phyloP scores from a whole-genome alignment of 2,113 vertebrate genomes.

The Tetraodon nigroviridis region DNA sequence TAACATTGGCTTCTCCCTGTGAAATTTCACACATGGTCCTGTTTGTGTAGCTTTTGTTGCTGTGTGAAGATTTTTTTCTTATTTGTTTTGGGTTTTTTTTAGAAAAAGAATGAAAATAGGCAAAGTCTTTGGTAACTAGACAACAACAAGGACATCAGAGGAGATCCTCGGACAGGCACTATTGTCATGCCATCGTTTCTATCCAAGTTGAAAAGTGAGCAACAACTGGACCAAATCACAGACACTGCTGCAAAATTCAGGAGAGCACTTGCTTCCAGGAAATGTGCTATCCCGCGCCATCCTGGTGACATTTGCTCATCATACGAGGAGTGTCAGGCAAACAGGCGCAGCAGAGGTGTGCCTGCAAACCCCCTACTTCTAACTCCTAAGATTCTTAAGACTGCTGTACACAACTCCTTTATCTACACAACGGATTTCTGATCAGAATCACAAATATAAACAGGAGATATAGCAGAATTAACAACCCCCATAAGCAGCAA shows the following conservation, averaged over 20 bases:
- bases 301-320: slow-evolving; percentile 43
- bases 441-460: slow-evolving; percentile 64
- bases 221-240: slow-evolving; percentile 24
- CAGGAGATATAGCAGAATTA: slow-evolving; percentile 54
- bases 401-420: slow-evolving; percentile 49
- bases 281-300: slow-evolving; percentile 30
- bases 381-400: slow-evolving; percentile 29
- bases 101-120: slow-evolving; percentile 36
- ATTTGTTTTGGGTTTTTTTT: not conserved
- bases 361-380: slow-evolving; percentile 24
- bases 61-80: not conserved
- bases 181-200: slow-evolving; percentile 63
- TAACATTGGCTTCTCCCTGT: slow-evolving; percentile 65
- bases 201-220: slow-evolving; percentile 42
- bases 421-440: slow-evolving; percentile 55
- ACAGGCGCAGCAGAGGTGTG: slow-evolving; percentile 30
- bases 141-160: slow-evolving; percentile 49
- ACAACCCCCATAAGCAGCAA: slow-evolving; percentile 67
- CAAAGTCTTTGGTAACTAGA: slow-evolving; percentile 75
- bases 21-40: slow-evolving; percentile 72
- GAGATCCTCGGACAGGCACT: slow-evolving; percentile 63
- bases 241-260: slow-evolving; percentile 42
- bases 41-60: slow-evolving; percentile 47
- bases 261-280: slow-evolving; percentile 60
- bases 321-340: slow-evolving; percentile 51